phyloP scores from a whole-genome alignment of 1,140 invertebrate species.

The Drosophila elegans region DNA sequence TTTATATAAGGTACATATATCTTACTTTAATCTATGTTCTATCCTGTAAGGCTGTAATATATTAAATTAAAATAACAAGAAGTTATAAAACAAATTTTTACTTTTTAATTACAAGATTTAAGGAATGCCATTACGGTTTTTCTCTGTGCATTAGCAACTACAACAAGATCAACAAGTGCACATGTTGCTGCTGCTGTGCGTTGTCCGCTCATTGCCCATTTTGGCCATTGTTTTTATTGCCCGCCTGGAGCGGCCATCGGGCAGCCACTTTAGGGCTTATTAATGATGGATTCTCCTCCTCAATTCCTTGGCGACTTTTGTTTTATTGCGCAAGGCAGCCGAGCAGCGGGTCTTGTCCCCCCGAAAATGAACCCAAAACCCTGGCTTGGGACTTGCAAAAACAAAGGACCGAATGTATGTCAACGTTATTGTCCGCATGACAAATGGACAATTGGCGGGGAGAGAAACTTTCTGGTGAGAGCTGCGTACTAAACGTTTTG shows the following conservation, averaged over 20 bases:
- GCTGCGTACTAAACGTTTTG: slow-evolving; percentile 77
- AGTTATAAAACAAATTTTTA: no score
- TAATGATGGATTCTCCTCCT: slow-evolving; percentile 82
- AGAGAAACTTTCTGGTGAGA: slow-evolving; percentile 44
- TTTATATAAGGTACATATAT: no score
- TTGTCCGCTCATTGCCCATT: slow-evolving; percentile 71
- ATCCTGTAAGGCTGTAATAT: no score
- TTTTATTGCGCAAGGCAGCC: slow-evolving; percentile 75
- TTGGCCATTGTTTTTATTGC: slow-evolving; percentile 80
- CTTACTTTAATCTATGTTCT: no score
- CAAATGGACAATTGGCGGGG: slow-evolving; percentile 70
- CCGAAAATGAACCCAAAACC: slow-evolving; percentile 3
- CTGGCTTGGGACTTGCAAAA: slow-evolving; percentile 10
- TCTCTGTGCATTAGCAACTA: slow-evolving; percentile 18
- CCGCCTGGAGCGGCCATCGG: slow-evolving; percentile 67
- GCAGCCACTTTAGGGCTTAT: slow-evolving; percentile 81
- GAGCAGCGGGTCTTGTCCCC: slow-evolving; percentile 8
- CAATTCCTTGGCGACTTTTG: slow-evolving; percentile 60
- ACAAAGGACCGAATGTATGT: slow-evolving; percentile 74
- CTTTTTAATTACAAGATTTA: no score
- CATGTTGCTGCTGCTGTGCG: slow-evolving; percentile 42
- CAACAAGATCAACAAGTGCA: slow-evolving; percentile 61
- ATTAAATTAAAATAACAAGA: no score
- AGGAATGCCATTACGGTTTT: background rate
- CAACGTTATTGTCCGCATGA: slow-evolving; percentile 70